These are phyloP conservation scores for Ceuthmochares aereus DNA, from an alignment of 2,113 vertebrate genomes.

Conservation along the genomic window DNA sequence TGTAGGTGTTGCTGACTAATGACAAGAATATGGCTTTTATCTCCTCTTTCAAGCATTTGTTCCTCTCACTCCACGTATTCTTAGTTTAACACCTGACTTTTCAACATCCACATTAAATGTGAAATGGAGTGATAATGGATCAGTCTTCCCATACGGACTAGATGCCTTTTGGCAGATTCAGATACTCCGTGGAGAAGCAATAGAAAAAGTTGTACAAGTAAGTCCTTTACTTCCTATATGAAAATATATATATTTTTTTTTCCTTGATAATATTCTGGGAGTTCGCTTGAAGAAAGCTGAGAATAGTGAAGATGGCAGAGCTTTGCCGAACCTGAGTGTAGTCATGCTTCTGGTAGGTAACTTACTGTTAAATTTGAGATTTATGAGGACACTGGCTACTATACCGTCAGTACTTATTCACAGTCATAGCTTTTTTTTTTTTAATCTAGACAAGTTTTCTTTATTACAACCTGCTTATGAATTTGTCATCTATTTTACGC, in stretches of 20 bases:
- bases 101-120: slow-evolving; percentile 59
- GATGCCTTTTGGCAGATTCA: slow-evolving; percentile 75
- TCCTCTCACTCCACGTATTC: slow-evolving; percentile 70
- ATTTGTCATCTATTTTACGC: background rate
- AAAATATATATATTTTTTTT: background rate
- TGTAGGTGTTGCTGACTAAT: slow-evolving; percentile 20
- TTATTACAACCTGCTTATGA: background rate
- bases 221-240: slow-evolving; percentile 24
- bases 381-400: background rate
- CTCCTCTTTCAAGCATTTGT: slow-evolving; percentile 58
- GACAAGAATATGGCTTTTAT: background rate
- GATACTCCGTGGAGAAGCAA: slow-evolving; percentile 70
- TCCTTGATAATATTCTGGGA: background rate
- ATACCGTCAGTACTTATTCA: background rate
- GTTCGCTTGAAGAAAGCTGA: background rate
- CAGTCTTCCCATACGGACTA: slow-evolving; percentile 30
- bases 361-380: background rate
- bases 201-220: slow-evolving; percentile 70
- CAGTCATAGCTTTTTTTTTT: background rate
- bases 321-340: background rate
- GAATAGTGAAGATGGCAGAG: background rate
- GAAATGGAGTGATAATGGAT: slow-evolving; percentile 74
- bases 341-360: background rate
- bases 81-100: slow-evolving; percentile 72
- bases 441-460: background rate